Evolutionary conservation across 1,140 invertebrate species (phyloP), one percentile per base, ranked within the genome.

Genomic region (Globodera ellingtonae): DNA sequence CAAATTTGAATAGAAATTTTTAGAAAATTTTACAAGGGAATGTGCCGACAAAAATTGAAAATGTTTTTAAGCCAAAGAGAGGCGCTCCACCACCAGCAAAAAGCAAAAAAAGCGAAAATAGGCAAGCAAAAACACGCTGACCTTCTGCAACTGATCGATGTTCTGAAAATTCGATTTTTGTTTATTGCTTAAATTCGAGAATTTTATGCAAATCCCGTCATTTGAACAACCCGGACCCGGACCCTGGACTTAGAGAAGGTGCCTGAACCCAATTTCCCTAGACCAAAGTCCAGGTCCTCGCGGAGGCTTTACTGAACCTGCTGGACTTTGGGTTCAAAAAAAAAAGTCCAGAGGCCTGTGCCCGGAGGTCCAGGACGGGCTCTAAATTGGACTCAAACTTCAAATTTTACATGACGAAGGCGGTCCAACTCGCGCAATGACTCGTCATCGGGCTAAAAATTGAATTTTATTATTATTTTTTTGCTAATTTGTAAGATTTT

Each of bases 61-160:
- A 56, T n/a, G 24, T 35, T 35, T 71, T n/a, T 56, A 50, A 69
- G 13, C 15, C 75, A 35, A 35, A 70, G 78, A 21, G 75, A 77
- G 47, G 15, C 47, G 52, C 73, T 71, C 8, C 44, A n/a, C 35
- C 59, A 77, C 24, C 24, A 48, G 59, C 18, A 82, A 65, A 80
- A 72, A 84, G 44, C 35, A 76, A 18, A 76, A 71, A 65, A 48
- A 79, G 62, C 75, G 59, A 21, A 52, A 6, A 79, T 15, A 50
- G 46, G 52, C 21, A 82, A 56, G 47, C 50, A 65, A 65, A 75
- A 44, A 72, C n/a, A 24, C 71, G 84, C 83, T 79, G 47, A 88
- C 87, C 80, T 87, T 89, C 83, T 87, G 80, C 71, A 88, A 76
- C 7, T 84, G 80, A 72, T 88, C 87, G 48, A 88, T 80, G 65